Base-by-base conservation (phyloP, 1,140 invertebrate species). In the Adoxophyes honmai region DNA sequence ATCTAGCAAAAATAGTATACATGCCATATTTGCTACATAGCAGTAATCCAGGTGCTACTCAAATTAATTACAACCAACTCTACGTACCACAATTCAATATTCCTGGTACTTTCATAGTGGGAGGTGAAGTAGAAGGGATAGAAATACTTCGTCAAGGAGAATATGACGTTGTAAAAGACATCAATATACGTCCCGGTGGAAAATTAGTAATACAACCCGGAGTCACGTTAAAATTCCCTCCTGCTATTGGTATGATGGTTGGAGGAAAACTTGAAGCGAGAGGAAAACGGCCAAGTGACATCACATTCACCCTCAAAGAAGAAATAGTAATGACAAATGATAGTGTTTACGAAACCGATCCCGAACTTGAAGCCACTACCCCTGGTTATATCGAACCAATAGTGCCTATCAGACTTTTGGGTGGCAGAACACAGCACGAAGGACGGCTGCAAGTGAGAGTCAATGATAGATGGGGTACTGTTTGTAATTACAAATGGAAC, bases 401-500 rank as follows among this genome's bases (percentile, higher is more conserved):
- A 54, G 87, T 94, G 0, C 93, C 94, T 3, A 93, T 97, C 0
- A 90, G 95, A 63, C 87, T 97, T 10, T 87, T 96, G 1, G 96
- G 95, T 28, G 94, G 96, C 6, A 91, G 91, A 56, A 94, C 93
- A 0, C 90, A 89, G 18, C 91, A 92, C 38, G 96, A 97, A 90
- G 96, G 96, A 14, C 90, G 95, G 62, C 79, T 97, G 16, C 95
- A 97, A 90, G 91, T 96, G 0, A 91, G 93, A 68, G 90, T 98
- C 5, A 93, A 94, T 60, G 92, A 94, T 11, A 93, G 93, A 83
- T 99, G 98, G 98, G 98, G 98, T 44, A 98, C 97, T 0, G 96
- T 99, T 3, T 99, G 98, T 75, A 97, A 97, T 89, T 96, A 99
- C 79, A 95, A 94, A 18, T 99, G 98, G 97, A 98, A 94, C 42